Conservation (phyloP, 2,888 invertebrate genomes). For the Netelia inedita region DNA sequence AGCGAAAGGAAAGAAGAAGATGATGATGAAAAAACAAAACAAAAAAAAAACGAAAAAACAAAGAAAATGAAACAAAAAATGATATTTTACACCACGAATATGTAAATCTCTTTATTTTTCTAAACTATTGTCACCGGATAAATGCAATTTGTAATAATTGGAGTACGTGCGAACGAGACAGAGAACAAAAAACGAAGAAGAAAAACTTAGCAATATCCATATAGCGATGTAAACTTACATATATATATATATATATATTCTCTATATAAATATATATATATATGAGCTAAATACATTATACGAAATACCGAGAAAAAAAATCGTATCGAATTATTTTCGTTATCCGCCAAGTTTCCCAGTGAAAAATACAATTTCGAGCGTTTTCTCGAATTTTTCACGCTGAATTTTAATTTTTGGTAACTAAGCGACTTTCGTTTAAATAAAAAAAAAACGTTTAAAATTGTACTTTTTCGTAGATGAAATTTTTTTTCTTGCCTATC, state of each 20-base stretch:
- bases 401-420: too few relatives aligned
- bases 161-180: constrained; percentile 39
- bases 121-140: constrained; percentile 66
- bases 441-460: too few relatives aligned
- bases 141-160: constrained; percentile 60
- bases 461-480: too few relatives aligned
- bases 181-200: constrained; percentile 15
- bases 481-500: too few relatives aligned
- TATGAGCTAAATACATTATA: constrained; percentile 51
- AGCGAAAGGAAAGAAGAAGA: background rate
- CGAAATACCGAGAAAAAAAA: constrained; percentile 35
- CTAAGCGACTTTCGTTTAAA: too few relatives aligned
- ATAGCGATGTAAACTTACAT: constrained; percentile 18
- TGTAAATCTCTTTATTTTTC: constrained; percentile 72
- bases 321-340: constrained; percentile 19
- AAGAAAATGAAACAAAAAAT: constrained; percentile 46
- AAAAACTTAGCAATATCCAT: constrained; percentile 40
- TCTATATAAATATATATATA: constrained; percentile 15
- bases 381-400: background rate
- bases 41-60: constrained; percentile 19
- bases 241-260: constrained; percentile 15
- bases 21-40: too few relatives aligned
- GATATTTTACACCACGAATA: constrained; percentile 65
- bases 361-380: constrained; percentile 1
- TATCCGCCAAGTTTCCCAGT: constrained; percentile 5